A percentile compares a stretch with the other conserved stretches of the same genome.
Conservation (phyloP, 2,113 vertebrate genomes). For the Aleadryas rufinucha region DNA sequence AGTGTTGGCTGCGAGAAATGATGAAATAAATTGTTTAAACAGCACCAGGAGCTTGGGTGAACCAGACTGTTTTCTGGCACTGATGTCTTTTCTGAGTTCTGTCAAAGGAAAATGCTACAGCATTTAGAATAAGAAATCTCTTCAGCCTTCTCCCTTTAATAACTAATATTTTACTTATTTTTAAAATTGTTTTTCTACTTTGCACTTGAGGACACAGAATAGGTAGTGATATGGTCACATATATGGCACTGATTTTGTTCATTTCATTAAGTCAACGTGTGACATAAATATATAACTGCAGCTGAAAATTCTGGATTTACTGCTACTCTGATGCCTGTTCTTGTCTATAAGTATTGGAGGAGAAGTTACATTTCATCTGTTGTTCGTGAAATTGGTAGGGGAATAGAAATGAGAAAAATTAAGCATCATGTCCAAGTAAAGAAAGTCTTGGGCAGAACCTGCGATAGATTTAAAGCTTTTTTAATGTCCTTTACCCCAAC, state of each 20-base stretch:
- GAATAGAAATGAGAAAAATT: not conserved
- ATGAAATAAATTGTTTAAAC: constrained; percentile 17
- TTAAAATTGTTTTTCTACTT: not conserved
- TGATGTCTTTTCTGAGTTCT: not conserved
- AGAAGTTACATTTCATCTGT: not conserved
- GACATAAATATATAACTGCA: not conserved
- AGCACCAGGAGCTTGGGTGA: not conserved
- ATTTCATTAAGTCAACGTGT: not conserved
- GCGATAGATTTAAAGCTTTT: not conserved
- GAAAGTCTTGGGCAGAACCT: not conserved
- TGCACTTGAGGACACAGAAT: not conserved
- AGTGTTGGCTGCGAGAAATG: not conserved
- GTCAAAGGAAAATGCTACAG: not conserved
- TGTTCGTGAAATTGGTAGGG: not conserved
- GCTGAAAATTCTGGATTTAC: not conserved
- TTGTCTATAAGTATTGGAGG: not conserved
- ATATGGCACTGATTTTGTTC: not conserved
- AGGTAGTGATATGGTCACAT: not conserved
- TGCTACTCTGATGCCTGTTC: not conserved
- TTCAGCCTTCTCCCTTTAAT: not conserved
- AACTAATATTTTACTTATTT: not conserved
- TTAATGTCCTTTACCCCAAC: not conserved
- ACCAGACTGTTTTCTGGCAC: not conserved
- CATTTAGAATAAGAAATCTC: not conserved
- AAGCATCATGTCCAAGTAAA: not conserved